Base-by-base conservation (phyloP, 2,888 invertebrate genomes). In the Mesorhabditis spiculigera region DNA sequence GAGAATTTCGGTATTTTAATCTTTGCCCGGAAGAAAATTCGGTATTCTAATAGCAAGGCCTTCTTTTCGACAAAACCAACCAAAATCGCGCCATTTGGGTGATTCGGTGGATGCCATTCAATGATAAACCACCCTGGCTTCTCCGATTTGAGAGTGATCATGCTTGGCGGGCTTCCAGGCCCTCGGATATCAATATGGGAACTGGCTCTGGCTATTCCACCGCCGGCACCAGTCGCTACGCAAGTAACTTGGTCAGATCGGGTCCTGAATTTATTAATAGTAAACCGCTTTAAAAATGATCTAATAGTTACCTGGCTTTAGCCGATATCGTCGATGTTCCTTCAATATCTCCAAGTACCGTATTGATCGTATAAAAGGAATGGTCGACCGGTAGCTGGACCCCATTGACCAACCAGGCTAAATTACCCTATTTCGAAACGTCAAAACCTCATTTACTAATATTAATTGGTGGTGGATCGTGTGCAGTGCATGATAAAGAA, bases 51-150 rank as follows among this genome's bases (percentile, higher is more conserved):
- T 28, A 28, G 28, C 28, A 28, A 28, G 28, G 28, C 28, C 28
- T 28, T 28, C n/a, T 43, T 58, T 13, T 61, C 8, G 13, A 6
- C 4, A 6, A 43, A 45, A 45, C 62, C 13, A 63, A 80, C 80
- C 65, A 73, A 76, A 43, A 80, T 78, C 10, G 69, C 58, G 45
- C 80, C 80, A 68, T 80, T 80, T 3, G 78, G 75, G 62, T 77
- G 74, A 2, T 75, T 72, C 10, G 80, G 80, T 41, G 77, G 77
- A 64, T 76, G 70, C 80, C 80, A 80, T 13, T 71, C 63, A 8
- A 80, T 70, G 4, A 71, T 78, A 63, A 75, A 77, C 61, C 75
- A 72, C 16, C 68, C 66, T 28, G 67, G 62, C 45, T 71, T 71
- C 28, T 77, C 77, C 10, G 76, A 73, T 5, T 71, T 71, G 50